Base-by-base conservation (phyloP, 2,113 vertebrate species). In the Coryphaenoides rupestris region DNA sequence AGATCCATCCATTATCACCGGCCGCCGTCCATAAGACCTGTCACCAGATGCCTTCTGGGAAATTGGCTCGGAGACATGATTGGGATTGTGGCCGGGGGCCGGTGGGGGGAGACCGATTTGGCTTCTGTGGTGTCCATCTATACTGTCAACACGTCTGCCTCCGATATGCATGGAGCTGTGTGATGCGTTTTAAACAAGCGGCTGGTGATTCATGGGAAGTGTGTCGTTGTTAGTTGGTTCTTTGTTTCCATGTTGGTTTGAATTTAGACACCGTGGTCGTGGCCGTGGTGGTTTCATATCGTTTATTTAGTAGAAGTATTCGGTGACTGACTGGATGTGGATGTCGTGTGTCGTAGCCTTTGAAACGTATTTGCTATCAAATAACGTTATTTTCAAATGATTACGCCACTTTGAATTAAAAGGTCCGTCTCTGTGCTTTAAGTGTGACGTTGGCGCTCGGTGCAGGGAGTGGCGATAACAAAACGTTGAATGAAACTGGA, bases 1-100 rank as follows among this genome's bases (percentile, higher is more conserved):
- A 81, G 79, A 82, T 77, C 85, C 77, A 87, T 78, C 82, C 64
- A 81, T 88, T 89, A 88, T 87, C 82, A 78, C 76, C 5, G 21
- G 82, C 74, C 28, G 57, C 74, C 77, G 76, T 88, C 84, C 72
- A 78, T 73, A 66, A n/a, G 63, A 23, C 74, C 63, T 86, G 84
- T 87, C 88, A 89, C 78, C n/a, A 65, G 24, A 70, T 67, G 78
- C 67, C 80, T 81, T 74, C 70, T 82, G 81, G 85, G 81, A 77
- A 84, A 86, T 75, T 78, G 84, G 76, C 76, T 69, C 58, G 73
- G 70, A 76, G 77, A 83, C 80, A 70, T 67, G 74, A 70, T 76
- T 79, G 77, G 78, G 76, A 79, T 72, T 80, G 74, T 62, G 75
- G 82, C 47, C 13, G 73, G 70, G 75, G 78, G 68, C 73, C 60